phyloP scores from a whole-genome alignment of 1,140 invertebrate species.

The Drosophila littoralis region DNA sequence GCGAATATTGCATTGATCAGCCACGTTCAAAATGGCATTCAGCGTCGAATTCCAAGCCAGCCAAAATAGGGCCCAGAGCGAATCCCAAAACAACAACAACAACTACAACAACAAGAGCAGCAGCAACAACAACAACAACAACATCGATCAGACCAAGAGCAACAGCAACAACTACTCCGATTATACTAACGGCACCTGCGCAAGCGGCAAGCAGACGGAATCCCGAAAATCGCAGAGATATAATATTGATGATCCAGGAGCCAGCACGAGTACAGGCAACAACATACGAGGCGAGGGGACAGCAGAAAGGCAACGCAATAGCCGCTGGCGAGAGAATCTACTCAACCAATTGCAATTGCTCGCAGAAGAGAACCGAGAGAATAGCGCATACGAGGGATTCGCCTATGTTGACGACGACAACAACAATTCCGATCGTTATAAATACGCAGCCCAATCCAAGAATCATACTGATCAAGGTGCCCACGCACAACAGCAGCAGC shows the following conservation, averaged over 20 bases:
- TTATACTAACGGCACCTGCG: constrained; percentile 36
- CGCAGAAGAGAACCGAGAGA: constrained; percentile 61
- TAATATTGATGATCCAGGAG: constrained; percentile 84
- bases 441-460: constrained; percentile 67
- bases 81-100: constrained; percentile 57
- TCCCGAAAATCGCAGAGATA: constrained; percentile 76
- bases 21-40: constrained; percentile 84
- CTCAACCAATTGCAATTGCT: constrained; percentile 60
- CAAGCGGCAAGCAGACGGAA: constrained; percentile 56
- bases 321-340: constrained; percentile 49
- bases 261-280: constrained; percentile 64
- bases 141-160: constrained; percentile 42
- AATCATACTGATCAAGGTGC: constrained; percentile 73
- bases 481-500: constrained; percentile 35
- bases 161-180: constrained; percentile 30
- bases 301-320: constrained; percentile 9
- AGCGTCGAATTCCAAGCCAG: constrained; percentile 71
- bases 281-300: constrained; percentile 50
- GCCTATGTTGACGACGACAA: constrained; percentile 25
- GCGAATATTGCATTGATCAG: constrained; percentile 45
- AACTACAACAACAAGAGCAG: constrained; percentile 28
- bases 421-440: constrained; percentile 69
- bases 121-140: constrained; percentile 11
- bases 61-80: constrained; percentile 76
- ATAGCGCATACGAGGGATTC: constrained; percentile 55